Conservation (phyloP, 2,113 vertebrate genomes). For the Pterocles burchelli region DNA sequence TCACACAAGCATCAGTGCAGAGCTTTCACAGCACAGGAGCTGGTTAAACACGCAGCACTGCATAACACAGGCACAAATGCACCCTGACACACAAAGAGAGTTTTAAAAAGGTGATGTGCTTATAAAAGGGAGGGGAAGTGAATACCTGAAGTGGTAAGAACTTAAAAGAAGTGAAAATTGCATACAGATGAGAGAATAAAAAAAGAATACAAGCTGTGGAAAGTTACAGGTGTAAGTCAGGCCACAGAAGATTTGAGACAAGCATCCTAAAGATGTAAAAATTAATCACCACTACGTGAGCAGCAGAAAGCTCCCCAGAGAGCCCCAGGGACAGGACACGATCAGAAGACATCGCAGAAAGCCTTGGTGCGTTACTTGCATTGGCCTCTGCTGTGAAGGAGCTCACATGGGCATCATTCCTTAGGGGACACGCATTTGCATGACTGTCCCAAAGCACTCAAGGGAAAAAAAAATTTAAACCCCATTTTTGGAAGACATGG, state of each 20-base stretch:
- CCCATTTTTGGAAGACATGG: neutral
- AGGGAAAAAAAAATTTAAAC: neutral
- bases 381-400: neutral
- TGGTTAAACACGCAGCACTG: neutral
- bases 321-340: neutral
- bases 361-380: neutral
- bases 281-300: neutral
- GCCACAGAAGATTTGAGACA: neutral
- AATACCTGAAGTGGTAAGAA: neutral
- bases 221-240: neutral
- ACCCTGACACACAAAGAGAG: rapidly evolving
- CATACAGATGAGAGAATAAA: neutral
- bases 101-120: neutral
- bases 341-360: neutral
- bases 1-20: rapidly evolving
- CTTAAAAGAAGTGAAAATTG: neutral
- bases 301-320: neutral
- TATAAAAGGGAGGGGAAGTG: neutral
- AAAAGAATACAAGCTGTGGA: neutral
- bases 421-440: neutral
- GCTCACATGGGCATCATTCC: neutral
- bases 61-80: neutral
- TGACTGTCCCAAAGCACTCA: neutral
- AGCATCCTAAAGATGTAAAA: neutral
- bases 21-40: neutral